A percentile compares a stretch with the other conserved stretches of the same genome.
Conservation (phyloP, 2,113 vertebrate species). For the Brachypteracias leptosomus region DNA sequence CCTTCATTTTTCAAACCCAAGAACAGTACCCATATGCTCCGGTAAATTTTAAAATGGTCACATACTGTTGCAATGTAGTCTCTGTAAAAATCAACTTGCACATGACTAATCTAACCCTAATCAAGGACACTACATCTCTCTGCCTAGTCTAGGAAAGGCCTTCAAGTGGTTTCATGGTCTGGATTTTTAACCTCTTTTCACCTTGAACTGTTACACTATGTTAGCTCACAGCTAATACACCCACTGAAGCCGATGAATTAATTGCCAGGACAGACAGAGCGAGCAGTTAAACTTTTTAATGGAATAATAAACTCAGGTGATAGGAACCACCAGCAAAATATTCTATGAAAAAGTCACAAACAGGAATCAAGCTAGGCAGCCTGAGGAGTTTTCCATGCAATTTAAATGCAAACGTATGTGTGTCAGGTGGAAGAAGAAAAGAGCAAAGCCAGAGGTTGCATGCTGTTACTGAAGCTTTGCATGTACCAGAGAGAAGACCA, state of each 20-base stretch:
- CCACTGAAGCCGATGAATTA: not conserved
- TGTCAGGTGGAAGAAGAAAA: not conserved
- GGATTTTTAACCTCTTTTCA: not conserved
- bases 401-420: not conserved
- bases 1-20: not conserved
- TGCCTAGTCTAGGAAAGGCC: not conserved
- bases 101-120: not conserved
- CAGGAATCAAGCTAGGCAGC: not conserved
- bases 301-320: not conserved
- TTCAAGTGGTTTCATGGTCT: not conserved
- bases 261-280: not conserved
- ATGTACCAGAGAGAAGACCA: not conserved
- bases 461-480: not conserved
- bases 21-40: not conserved
- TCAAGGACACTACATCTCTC: not conserved
- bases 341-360: not conserved
- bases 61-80: not conserved
- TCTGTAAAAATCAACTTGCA: not conserved
- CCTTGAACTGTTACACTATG: not conserved
- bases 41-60: not conserved
- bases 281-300: not conserved
- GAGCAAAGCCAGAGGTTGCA: not conserved
- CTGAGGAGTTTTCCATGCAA: not conserved
- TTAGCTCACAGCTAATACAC: not conserved
- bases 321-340: not conserved